Base-by-base conservation (phyloP, 2,113 vertebrate genomes). In the Tursiops truncatus region DNA sequence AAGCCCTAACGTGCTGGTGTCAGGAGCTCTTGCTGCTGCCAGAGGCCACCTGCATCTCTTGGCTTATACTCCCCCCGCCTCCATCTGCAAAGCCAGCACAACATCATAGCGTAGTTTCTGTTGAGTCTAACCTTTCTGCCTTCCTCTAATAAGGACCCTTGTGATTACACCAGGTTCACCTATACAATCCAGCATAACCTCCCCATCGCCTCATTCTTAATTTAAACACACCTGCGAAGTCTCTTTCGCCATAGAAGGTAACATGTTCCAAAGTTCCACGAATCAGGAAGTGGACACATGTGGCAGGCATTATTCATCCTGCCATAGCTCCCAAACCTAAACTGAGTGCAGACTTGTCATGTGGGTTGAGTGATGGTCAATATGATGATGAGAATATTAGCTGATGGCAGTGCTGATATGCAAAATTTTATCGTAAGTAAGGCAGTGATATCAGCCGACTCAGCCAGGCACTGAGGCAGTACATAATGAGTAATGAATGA, bases 51-150 rank as follows among this genome's bases (percentile, higher is more conserved):
- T 44, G 53, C 0, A 0, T 47, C 56, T 41, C 15, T 85, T 38
- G 63, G 60, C 14, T 73, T 25, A 14, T 2, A 13, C 10, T 21
- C 1, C 44, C 58, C 13, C 23, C 9, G 0, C 53, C 8, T 47
- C 56, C 1, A 13, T 23, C 2, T 85, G 84, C 79, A 67, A 56
- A 58, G 53, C 23, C 77, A 65, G 7, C 23, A 2, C 21, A 31
- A 25, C 26, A 8, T 28, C 25, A 0, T 2, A 10, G 33, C 21
- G 1, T 15, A 6, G 21, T 4, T 20, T 31, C 26, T n/a, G 17
- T 13, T 89, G 47, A 38, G 20, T 38, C 36, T 81, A 7, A 74
- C 0, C 2, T 26, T 5, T 13, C 4, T 56, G 25, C 2, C 21
- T 73, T 20, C 3, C 0, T 58, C 47, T 63, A 28, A 36, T 21